Base-by-base conservation (phyloP, 2,888 invertebrate genomes). In the Athalia circularis region DNA sequence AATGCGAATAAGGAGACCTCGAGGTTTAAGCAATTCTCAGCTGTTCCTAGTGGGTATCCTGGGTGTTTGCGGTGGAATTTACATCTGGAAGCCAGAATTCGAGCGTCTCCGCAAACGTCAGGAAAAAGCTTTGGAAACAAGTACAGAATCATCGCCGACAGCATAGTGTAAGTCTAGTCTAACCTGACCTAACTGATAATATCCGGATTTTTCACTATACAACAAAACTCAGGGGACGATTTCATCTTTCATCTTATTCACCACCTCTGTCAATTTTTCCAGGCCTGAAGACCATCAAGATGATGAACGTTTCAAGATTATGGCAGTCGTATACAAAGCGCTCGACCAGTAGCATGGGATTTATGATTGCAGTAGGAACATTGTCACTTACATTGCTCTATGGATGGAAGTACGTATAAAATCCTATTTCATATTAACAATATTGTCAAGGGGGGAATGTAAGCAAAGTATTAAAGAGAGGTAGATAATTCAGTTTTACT, bases 21-120 rank as follows among this genome's bases (percentile, higher is more conserved):
- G 86, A 82, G 89, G 91, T 65, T 80, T 92, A 80, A 89, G 91
- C 11, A 91, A 77, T 81, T 86, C 89, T 76, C 91, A 92, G 85
- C 80, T 92, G 80, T 83, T 88, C 74, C 79, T 93, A 65, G 90
- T 89, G 11, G 85, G 90, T 52, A 80, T 91, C 81, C 80, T 92
- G 72, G 93, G 93, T 47, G 87, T 91, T 75, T 82, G 91, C 65
- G 86, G 91, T 77, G 92, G 92, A 80, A 82, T 91, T 80, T 93
- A 93, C 82, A 91, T 92, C 83, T 93, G 92, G 92, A 91, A 89
- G 84, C 92, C 92, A 2, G 62, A 91, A 88, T 92, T 54, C 7
- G 13, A 4, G 47, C 6, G 9, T 13, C 47, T 29, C 29, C 29
- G n/a, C 5, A 0, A 8, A 3, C 7, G 15, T n/a, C n/a, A 57